Evolutionary conservation across 2,113 vertebrate species (phyloP).

Genomic region (Lycocorax pyrrhopterus): DNA sequence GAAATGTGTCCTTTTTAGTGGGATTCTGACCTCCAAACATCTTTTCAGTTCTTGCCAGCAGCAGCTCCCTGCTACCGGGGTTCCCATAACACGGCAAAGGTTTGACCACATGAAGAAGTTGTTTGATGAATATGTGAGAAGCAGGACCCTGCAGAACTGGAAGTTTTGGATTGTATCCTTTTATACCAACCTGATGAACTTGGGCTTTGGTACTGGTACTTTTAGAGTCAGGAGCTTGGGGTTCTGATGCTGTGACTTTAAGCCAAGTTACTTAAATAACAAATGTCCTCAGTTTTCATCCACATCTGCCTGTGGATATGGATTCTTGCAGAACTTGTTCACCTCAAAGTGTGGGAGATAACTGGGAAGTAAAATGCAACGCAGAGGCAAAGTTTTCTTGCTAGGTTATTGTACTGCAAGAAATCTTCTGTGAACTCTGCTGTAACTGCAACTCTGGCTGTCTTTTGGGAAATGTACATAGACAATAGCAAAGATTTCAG

Average conservation of each 20-base stretch:
- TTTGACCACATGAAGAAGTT: slow-evolving; percentile 83
- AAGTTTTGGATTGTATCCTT: slow-evolving; percentile 99
- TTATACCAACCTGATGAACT: background rate
- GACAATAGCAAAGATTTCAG: background rate
- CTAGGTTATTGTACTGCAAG: background rate
- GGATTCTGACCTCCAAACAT: background rate
- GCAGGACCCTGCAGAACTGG: slow-evolving; percentile 91
- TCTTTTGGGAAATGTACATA: background rate
- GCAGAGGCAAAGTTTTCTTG: background rate
- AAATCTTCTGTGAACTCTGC: background rate
- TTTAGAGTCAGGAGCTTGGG: background rate
- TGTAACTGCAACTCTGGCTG: background rate
- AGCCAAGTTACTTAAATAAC: background rate
- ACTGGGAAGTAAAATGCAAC: background rate
- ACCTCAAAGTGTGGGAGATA: background rate
- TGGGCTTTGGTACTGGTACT: background rate
- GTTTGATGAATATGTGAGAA: slow-evolving; percentile 92
- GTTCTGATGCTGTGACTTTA: background rate
- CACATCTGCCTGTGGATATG: background rate
- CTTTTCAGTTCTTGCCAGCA: slow-evolving; percentile 86
- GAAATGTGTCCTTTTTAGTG: background rate
- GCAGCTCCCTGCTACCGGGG: slow-evolving; percentile 91
- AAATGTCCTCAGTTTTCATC: background rate
- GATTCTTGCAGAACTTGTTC: background rate
- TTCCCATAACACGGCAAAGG: slow-evolving; percentile 76